Base-by-base conservation (phyloP, 2,888 invertebrate genomes). In the Margaritifera margaritifera region DNA sequence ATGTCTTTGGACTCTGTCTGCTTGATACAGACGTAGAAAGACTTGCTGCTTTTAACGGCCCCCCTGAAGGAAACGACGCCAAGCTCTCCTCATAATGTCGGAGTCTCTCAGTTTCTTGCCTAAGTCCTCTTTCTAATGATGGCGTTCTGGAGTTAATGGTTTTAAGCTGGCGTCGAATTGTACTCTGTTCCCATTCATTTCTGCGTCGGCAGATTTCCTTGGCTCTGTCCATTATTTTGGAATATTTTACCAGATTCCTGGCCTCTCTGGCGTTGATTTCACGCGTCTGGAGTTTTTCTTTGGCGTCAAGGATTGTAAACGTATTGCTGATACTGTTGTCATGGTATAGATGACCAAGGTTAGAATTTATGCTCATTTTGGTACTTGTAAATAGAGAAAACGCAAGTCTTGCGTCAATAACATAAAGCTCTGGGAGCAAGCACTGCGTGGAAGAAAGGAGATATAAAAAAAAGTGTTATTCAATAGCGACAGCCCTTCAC, bases 251-350 rank as follows among this genome's bases (percentile, higher is more conserved):
- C 20, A 84, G 62, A 54, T 77, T 66, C 66, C 78, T 78, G 11
- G 79, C 69, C 61, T 84, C 84, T 31, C 84, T 62, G 11, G 79
- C 80, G 66, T 84, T 82, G 20, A 79, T 73, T 73, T 81, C 81
- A 11, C 81, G 70, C n/a, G 82, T 83, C 60, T 68, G 68, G 27
- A 83, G 58, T 59, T 75, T 74, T 63, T 84, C 83, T 60, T 79
- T 77, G 18, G 78, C 82, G 42, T 83, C 82, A n/a, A 84, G 68
- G 2, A 70, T 69, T 0, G 75, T 76, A 52, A 58, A 73, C 25
- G 51, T 64, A 55, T 72, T 78, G 0, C 68, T 70, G 25, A 81
- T 78, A 55, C 58, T 74, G 11, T 68, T 59, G 60, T 84, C 84
- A 59, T 81, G 79, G 69, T 83, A 84, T 11, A 84, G 68, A 71